These are phyloP conservation scores for Syrphus vitripennis DNA, from an alignment of 2,888 invertebrate species.

Conservation along the genomic window DNA sequence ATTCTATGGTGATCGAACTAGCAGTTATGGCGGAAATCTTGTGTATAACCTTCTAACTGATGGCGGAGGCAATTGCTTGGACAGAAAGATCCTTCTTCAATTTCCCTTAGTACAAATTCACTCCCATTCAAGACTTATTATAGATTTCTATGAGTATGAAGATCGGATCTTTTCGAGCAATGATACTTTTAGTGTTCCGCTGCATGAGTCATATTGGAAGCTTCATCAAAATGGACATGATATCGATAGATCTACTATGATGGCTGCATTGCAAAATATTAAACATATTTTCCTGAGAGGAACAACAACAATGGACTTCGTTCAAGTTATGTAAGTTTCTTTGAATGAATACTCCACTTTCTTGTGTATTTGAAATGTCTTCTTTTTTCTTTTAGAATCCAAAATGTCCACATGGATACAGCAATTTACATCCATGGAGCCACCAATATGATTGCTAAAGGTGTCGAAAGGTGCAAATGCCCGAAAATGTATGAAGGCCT, in stretches of 20 bases:
- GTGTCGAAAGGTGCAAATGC: constrained; percentile 94
- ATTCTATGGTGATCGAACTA: constrained; percentile 93
- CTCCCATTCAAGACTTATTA: constrained; percentile 86
- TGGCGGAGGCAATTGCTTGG: constrained; percentile 83
- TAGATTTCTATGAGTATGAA: constrained; percentile 87
- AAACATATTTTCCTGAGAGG: constrained; percentile 90
- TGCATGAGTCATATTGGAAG: constrained; percentile 91
- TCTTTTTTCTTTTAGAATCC: constrained; percentile 82
- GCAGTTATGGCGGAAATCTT: constrained; percentile 95
- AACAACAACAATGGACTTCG: constrained; percentile 85
- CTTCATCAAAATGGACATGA: constrained; percentile 81
- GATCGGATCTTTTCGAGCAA: constrained; percentile 81
- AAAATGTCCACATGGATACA: constrained; percentile 91
- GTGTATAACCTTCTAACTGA: constrained; percentile 89
- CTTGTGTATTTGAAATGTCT: not conserved
- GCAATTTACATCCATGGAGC: constrained; percentile 87
- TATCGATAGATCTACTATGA: constrained; percentile 89
- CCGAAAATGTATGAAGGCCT: constrained; percentile 90
- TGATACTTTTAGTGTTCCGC: constrained; percentile 83
- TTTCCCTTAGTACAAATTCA: constrained; percentile 93
- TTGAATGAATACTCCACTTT: too few species aligned
- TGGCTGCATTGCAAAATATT: constrained; percentile 95
- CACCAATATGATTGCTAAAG: constrained; percentile 87
- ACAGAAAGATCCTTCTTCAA: constrained; percentile 83
- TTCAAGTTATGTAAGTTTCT: constrained; percentile 82